Conservation (phyloP, 2,888 invertebrate species). For the Philereme transversata region DNA sequence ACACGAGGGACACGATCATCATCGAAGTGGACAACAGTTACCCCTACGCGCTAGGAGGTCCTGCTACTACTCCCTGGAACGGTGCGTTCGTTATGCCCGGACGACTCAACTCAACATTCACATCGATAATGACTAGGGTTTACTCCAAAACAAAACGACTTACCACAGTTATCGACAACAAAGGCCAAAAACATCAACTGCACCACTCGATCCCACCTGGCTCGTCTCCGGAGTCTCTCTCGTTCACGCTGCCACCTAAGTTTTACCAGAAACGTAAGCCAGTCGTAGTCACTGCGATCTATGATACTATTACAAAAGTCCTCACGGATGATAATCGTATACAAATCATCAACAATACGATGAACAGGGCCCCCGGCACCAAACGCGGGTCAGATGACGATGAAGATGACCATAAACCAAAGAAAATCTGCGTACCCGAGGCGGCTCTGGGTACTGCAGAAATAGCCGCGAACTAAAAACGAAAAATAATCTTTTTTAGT, state of each 20-base stretch:
- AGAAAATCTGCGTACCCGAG: neutral
- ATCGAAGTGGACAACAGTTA: neutral
- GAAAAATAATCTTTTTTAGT: neutral
- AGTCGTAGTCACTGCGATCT: neutral
- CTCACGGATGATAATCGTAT: too few relatives aligned
- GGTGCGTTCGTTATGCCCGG: neutral
- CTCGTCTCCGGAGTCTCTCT: neutral
- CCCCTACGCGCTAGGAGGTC: neutral
- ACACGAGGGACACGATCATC: neutral
- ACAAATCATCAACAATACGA: neutral
- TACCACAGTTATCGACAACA: neutral
- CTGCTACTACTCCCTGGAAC: neutral
- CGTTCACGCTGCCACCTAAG: neutral
- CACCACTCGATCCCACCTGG: constrained; percentile 2
- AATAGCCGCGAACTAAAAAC: neutral
- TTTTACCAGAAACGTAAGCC: neutral
- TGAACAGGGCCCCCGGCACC: neutral
- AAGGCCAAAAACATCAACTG: neutral
- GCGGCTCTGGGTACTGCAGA: neutral
- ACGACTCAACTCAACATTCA: neutral
- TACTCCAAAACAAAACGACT: constrained; percentile 2
- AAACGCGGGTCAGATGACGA: constrained; percentile 1
- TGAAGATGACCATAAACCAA: neutral
- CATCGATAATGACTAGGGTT: neutral
- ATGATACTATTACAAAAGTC: neutral